phyloP scores from a whole-genome alignment of 2,888 invertebrate species.

The Rhamphomyia laevipes region DNA sequence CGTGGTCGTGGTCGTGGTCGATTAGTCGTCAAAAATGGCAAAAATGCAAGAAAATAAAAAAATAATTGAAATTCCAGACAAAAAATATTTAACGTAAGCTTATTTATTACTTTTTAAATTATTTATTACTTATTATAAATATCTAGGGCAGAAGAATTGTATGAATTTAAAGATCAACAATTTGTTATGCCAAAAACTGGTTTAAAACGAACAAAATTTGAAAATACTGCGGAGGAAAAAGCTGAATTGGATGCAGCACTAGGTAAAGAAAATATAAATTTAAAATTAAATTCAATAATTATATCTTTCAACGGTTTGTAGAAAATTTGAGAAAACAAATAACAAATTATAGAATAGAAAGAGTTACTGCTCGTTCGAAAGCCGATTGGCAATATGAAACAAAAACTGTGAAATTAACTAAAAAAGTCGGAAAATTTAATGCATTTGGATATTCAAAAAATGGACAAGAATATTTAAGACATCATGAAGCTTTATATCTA shows the following conservation, averaged over 20 bases:
- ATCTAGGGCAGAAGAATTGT: too few species aligned
- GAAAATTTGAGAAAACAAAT: slow-evolving; percentile 24
- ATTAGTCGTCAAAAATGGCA: too few species aligned
- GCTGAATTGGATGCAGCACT: slow-evolving; percentile 17
- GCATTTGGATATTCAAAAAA: slow-evolving; percentile 26
- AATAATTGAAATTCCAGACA: too few species aligned
- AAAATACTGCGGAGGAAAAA: slow-evolving; percentile 19
- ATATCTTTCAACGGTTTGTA: too few species aligned
- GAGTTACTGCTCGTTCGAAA: slow-evolving; percentile 24
- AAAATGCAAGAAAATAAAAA: too few species aligned
- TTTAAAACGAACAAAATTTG: slow-evolving; percentile 22
- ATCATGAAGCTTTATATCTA: slow-evolving; percentile 30
- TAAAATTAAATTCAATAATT: background rate
- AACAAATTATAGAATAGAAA: slow-evolving; percentile 27
- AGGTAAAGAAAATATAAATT: background rate
- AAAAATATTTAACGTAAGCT: too few species aligned
- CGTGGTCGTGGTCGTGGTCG: too few species aligned
- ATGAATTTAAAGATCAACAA: slow-evolving; percentile 2
- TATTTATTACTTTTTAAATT: too few species aligned
- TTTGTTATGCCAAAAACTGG: slow-evolving; percentile 18
- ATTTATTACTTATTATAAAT: too few species aligned
- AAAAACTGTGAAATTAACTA: slow-evolving; percentile 25
- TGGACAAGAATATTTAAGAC: slow-evolving; percentile 26
- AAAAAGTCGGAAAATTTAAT: slow-evolving; percentile 33
- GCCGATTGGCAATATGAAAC: slow-evolving; percentile 25